Conservation (phyloP, 2,113 vertebrate species). For the Melozone crissalis region DNA sequence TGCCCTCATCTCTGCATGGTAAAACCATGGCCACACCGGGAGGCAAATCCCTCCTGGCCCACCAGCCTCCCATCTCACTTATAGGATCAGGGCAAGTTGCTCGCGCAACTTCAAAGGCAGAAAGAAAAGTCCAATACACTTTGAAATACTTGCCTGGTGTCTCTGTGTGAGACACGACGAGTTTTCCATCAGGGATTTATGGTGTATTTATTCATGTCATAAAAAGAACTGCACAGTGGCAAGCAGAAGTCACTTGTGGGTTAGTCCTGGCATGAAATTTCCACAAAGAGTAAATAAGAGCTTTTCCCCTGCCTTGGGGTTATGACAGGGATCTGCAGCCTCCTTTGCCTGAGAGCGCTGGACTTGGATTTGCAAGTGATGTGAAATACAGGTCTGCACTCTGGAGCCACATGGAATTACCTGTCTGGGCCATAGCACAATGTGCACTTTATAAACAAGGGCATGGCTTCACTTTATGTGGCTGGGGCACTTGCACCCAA, state of each 20-base stretch:
- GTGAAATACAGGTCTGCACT: neutral
- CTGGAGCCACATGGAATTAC: neutral
- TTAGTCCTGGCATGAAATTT: neutral
- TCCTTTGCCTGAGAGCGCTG: accelerated
- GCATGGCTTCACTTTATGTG: accelerated
- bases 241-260: neutral
- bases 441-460: accelerated
- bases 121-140: neutral
- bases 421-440: accelerated
- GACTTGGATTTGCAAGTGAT: neutral
- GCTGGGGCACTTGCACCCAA: neutral
- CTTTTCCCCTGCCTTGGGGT: neutral
- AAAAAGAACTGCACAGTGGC: neutral
- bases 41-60: neutral
- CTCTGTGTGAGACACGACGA: accelerated
- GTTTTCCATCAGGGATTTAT: neutral
- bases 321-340: neutral
- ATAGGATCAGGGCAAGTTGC: neutral
- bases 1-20: accelerated
- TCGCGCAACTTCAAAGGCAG: neutral
- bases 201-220: neutral
- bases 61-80: accelerated
- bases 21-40: accelerated
- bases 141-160: neutral
- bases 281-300: neutral